A percentile compares a stretch with the other conserved stretches of the same genome.
Evolutionary conservation across 2,888 invertebrate species (phyloP).

Genomic region (Choreutis nemorana): DNA sequence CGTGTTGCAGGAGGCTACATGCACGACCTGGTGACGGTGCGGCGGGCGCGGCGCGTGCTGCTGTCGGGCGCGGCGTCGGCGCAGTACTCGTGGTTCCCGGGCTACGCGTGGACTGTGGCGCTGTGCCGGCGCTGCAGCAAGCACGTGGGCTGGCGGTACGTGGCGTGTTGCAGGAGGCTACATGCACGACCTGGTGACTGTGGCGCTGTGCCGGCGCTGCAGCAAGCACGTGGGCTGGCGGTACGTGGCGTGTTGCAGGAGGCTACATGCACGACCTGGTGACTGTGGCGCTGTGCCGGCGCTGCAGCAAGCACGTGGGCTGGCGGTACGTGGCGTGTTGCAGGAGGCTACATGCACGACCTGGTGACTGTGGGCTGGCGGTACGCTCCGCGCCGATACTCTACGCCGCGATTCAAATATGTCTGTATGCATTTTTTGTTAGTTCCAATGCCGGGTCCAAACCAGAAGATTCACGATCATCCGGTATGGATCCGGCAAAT

Average conservation of each 20-base stretch:
- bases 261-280: conserved; percentile 58
- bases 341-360: too few relatives aligned
- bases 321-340: conserved; percentile 36
- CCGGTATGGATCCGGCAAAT: too few relatives aligned
- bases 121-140: conserved; percentile 32
- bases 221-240: conserved; percentile 26
- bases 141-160: conserved; percentile 47
- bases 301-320: conserved; percentile 42
- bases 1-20: too few relatives aligned
- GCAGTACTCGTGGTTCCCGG: conserved; percentile 60
- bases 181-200: conserved; percentile 57
- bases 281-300: conserved; percentile 36
- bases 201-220: conserved; percentile 28
- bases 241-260: conserved; percentile 45
- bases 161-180: too few relatives aligned
- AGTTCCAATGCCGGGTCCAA: too few relatives aligned
- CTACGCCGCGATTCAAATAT: too few relatives aligned
- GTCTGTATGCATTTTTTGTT: too few relatives aligned
- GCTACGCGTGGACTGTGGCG: conserved; percentile 49
- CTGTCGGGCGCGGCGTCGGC: conserved; percentile 27
- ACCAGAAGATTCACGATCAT: too few relatives aligned
- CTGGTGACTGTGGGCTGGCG: too few relatives aligned
- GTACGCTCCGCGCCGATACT: too few relatives aligned
- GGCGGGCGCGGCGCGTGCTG: conserved; percentile 20
- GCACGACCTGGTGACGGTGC: conserved; percentile 56